Conservation (phyloP, 2,797 vertebrate genomes). For the Chelidonichthys spinosus region DNA sequence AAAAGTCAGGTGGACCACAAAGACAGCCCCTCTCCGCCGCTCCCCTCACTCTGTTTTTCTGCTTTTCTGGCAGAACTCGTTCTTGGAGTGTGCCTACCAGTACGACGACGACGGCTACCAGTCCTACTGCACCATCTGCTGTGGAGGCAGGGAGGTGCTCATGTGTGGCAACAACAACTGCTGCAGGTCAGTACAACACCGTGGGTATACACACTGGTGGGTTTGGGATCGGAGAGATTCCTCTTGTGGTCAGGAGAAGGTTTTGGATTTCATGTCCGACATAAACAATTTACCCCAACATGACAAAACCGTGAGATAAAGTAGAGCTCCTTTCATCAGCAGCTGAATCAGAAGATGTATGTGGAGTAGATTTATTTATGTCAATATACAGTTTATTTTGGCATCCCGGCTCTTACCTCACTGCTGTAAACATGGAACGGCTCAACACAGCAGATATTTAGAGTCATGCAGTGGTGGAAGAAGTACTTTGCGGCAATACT, state of each 20-base stretch:
- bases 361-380: constrained; percentile 41
- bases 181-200: constrained; percentile 86
- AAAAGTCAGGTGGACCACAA: not conserved
- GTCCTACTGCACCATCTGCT: constrained; percentile 97
- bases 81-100: constrained; percentile 96
- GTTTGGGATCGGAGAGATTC: constrained; percentile 7
- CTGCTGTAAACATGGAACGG: constrained; percentile 22
- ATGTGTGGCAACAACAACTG: constrained; percentile 95
- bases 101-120: constrained; percentile 97
- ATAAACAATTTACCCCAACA: constrained; percentile 43
- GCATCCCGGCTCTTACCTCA: constrained; percentile 9
- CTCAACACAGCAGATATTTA: constrained; percentile 21
- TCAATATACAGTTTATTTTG: constrained; percentile 49
- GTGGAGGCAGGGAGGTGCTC: constrained; percentile 93
- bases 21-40: not conserved
- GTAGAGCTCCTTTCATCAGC: constrained; percentile 17
- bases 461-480: constrained; percentile 1
- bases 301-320: constrained; percentile 22
- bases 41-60: constrained; percentile 18
- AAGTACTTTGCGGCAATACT: not conserved
- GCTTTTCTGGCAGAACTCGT: constrained; percentile 88
- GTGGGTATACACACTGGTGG: not conserved
- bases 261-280: constrained; percentile 51
- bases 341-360: not conserved
- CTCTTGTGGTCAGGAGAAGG: constrained; percentile 14